Evolutionary conservation across 2,888 invertebrate genomes (phyloP).

Genomic region (Allacma fusca): DNA sequence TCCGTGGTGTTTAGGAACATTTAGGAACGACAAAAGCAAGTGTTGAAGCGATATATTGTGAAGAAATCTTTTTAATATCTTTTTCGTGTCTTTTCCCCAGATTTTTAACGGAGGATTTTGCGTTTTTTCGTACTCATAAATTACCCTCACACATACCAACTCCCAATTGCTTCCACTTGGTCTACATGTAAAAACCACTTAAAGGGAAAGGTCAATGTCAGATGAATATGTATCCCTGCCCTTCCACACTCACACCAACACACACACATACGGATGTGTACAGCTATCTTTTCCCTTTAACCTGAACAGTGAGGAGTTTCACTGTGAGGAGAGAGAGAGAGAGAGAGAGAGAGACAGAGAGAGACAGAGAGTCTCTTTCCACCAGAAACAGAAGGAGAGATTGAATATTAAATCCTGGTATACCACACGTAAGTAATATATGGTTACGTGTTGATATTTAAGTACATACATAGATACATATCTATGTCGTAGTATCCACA

Average conservation of each 20-base stretch:
- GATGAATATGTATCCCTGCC: conserved; percentile 1
- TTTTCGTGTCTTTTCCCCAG: conserved; percentile 59
- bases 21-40: conserved; percentile 43
- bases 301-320: not conserved
- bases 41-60: conserved; percentile 52
- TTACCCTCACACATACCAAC: conserved; percentile 49
- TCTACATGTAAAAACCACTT: conserved; percentile 36
- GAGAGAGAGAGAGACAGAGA: not conserved
- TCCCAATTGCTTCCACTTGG: conserved; percentile 8
- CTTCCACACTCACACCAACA: not conserved
- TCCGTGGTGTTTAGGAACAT: not conserved
- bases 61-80: conserved; percentile 60
- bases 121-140: conserved; percentile 53
- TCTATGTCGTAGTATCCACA: not conserved
- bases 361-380: conserved; percentile 1
- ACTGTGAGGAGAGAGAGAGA: not conserved
- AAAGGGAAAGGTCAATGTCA: conserved; percentile 43
- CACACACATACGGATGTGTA: not conserved
- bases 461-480: not conserved
- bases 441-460: no score
- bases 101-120: conserved; percentile 44
- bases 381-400: not conserved
- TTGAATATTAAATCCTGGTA: not conserved
- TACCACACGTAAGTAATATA: no score
- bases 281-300: not conserved